Percentiles rank a stretch among this genome's conserved stretches.
Conservation (phyloP, 2,797 vertebrate species). For the Gymnoscopelus microlampas region DNA sequence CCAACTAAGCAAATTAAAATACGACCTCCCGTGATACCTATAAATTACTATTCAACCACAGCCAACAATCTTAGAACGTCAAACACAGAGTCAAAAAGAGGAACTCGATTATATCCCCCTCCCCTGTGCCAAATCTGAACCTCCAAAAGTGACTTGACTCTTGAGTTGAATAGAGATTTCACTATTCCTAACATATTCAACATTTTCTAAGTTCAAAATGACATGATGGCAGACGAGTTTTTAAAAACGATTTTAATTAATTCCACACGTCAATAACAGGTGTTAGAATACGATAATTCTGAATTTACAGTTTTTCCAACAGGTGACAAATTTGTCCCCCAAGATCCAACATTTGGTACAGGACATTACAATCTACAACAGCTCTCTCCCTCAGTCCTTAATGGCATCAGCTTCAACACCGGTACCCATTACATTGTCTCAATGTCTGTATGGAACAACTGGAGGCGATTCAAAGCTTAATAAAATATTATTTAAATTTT, state of each 20-base stretch:
- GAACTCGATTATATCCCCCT: no score
- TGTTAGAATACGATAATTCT: conserved; percentile 82
- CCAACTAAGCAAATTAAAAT: background rate
- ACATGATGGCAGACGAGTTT: conserved; percentile 62
- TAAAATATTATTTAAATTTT: conserved; percentile 88
- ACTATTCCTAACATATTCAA: background rate
- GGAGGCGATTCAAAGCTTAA: conserved; percentile 84
- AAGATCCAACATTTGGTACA: conserved; percentile 73
- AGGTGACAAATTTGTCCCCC: conserved; percentile 74
- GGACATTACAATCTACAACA: conserved; percentile 62
- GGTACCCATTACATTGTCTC: conserved; percentile 58
- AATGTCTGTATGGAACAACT: conserved; percentile 74
- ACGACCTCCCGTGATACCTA: conserved; percentile 33
- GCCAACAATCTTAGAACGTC: background rate
- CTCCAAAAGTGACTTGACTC: no score
- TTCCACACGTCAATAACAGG: conserved; percentile 87
- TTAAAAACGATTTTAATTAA: conserved; percentile 86
- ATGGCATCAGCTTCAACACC: conserved; percentile 58
- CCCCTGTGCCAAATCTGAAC: no score
- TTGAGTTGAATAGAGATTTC: no score
- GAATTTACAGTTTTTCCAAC: conserved; percentile 80
- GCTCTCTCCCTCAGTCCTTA: conserved; percentile 54
- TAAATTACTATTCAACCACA: background rate
- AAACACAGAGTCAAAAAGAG: no score
- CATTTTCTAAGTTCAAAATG: conserved; percentile 36